Conservation (phyloP, 2,113 vertebrate genomes). For the Atherinomorus stipes region DNA sequence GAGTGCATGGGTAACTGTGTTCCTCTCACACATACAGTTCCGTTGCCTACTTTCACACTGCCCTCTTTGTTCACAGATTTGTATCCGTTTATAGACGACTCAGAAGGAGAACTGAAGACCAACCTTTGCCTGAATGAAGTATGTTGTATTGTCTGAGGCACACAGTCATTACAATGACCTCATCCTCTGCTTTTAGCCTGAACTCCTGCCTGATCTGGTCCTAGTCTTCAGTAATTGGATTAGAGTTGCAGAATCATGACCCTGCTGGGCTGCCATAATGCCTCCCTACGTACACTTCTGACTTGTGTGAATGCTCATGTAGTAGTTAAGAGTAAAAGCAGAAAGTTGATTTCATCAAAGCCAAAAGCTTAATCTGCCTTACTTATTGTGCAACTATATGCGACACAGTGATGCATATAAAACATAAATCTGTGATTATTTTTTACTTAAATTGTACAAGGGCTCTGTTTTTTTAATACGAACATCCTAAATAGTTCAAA, state of each 20-base stretch:
- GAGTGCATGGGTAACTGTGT: conserved; percentile 18
- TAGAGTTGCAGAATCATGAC: conserved; percentile 58
- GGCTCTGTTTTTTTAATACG: conserved; percentile 18
- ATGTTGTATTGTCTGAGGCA: conserved; percentile 32
- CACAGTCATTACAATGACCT: conserved; percentile 56
- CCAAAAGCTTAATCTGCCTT: not conserved
- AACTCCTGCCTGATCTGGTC: conserved; percentile 43
- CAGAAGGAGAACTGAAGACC: conserved; percentile 30
- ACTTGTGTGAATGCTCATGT: conserved; percentile 10
- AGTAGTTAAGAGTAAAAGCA: not conserved
- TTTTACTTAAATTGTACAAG: conserved; percentile 15
- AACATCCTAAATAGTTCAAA: conserved; percentile 14
- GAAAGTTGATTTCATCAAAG: not conserved
- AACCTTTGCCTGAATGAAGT: conserved; percentile 31
- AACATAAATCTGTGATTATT: not conserved
- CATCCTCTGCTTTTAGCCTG: conserved; percentile 65
- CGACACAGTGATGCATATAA: not conserved
- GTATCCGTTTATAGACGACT: conserved; percentile 19
- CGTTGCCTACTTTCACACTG: conserved; percentile 26
- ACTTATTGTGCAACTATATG: not conserved
- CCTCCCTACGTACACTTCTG: conserved; percentile 10
- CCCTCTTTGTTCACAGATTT: conserved; percentile 40
- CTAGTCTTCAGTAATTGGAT: conserved; percentile 68
- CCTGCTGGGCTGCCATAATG: conserved; percentile 37
- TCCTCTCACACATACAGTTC: not conserved